phyloP scores from a whole-genome alignment of 2,113 vertebrate genomes.

The Protobothrops flavoviridis region DNA sequence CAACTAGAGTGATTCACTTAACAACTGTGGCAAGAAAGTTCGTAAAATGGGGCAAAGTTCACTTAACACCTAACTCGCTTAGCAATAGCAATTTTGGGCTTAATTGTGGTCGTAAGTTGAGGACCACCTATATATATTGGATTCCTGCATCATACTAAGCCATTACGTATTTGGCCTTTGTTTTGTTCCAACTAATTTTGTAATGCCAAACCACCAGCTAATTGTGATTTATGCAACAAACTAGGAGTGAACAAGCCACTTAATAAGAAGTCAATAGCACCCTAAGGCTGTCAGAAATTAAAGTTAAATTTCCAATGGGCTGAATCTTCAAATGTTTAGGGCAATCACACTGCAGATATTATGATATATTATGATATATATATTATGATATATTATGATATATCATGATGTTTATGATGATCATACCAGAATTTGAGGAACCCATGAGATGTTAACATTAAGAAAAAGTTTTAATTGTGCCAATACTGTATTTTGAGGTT shows the following conservation, averaged over 20 bases:
- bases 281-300: background rate
- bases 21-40: too few species aligned
- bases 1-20: too few species aligned
- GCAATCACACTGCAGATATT: background rate
- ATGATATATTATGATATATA: too few species aligned
- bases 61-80: too few species aligned
- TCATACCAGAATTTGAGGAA: background rate
- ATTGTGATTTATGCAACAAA: background rate
- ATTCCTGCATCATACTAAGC: background rate
- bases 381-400: background rate
- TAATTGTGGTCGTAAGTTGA: too few species aligned
- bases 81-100: too few species aligned
- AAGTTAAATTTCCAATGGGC: background rate
- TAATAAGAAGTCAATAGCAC: background rate
- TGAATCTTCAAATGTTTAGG: background rate
- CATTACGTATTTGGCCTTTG: background rate
- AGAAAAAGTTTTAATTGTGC: background rate
- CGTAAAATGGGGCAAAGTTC: too few species aligned
- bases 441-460: background rate
- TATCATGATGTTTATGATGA: background rate
- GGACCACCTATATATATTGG: too few species aligned
- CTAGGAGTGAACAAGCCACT: background rate
- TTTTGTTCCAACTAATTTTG: background rate
- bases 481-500: background rate
- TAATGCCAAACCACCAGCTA: background rate